Conservation (phyloP, 1,140 invertebrate genomes). For the Zaprionus davidi region DNA sequence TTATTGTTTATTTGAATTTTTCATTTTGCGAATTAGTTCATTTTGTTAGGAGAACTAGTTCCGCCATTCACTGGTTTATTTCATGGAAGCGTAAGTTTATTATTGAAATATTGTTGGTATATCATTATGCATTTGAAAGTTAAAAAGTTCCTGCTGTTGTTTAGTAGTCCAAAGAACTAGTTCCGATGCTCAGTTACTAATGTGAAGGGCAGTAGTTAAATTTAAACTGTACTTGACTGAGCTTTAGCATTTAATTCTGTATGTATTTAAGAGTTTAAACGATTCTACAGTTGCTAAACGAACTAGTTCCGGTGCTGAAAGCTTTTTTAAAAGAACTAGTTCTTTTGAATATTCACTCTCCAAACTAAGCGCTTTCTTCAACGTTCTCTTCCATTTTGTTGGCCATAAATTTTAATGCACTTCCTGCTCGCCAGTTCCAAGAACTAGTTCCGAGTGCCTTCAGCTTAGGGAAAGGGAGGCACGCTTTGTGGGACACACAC, state of each 20-base stretch:
- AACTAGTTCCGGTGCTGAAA: neutral
- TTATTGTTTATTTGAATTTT: neutral
- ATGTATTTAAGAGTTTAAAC: too few relatives aligned
- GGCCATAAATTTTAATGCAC: neutral
- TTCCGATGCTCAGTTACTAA: neutral
- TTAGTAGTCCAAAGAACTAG: neutral
- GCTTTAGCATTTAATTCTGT: too few relatives aligned
- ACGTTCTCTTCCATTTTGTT: neutral
- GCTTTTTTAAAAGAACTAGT: neutral
- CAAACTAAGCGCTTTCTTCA: neutral
- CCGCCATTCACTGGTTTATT: too few relatives aligned
- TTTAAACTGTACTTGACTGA: too few relatives aligned
- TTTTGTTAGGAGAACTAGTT: neutral
- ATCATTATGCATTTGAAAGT: too few relatives aligned
- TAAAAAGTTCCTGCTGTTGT: rapidly evolving
- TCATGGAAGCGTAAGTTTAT: too few relatives aligned
- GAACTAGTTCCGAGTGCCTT: constrained; percentile 3
- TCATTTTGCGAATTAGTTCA: neutral
- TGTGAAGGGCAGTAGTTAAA: too few relatives aligned
- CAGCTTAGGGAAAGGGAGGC: neutral
- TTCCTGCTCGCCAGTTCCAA: neutral
- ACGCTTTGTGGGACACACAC: neutral
- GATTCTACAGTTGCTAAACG: neutral
- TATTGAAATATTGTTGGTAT: too few relatives aligned
- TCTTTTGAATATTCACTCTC: neutral